Percentiles rank a stretch among this genome's conserved stretches.
phyloP scores from a whole-genome alignment of 2,797 vertebrate genomes.

The Melanotaenia trifasciata region DNA sequence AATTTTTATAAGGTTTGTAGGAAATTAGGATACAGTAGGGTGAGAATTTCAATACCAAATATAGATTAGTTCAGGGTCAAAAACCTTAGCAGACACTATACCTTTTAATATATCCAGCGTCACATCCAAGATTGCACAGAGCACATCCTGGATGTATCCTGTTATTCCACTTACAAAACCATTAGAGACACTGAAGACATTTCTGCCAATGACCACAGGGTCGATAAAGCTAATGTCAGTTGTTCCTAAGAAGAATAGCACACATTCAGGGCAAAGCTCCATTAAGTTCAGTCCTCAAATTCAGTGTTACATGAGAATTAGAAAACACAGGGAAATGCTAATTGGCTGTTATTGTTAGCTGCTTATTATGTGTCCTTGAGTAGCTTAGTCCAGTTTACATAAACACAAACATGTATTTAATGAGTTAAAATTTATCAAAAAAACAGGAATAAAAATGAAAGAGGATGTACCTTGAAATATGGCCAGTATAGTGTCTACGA shows the following conservation, averaged over 20 bases:
- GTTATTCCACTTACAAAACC: slow-evolving; percentile 54
- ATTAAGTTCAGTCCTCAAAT: slow-evolving; percentile 7
- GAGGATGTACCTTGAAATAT: slow-evolving; percentile 60
- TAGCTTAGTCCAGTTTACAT: not conserved
- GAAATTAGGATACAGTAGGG: not conserved
- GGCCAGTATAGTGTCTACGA: slow-evolving; percentile 59
- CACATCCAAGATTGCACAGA: slow-evolving; percentile 62
- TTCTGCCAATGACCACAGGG: slow-evolving; percentile 68
- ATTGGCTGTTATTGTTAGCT: not conserved
- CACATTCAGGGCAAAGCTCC: slow-evolving; percentile 6
- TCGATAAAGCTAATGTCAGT: slow-evolving; percentile 68
- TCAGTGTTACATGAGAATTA: not conserved
- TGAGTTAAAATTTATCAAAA: not conserved
- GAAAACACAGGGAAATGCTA: not conserved
- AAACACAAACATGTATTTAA: slow-evolving; percentile 1
- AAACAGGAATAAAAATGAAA: not conserved
- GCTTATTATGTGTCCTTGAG: not conserved
- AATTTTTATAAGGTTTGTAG: not conserved
- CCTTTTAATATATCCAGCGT: slow-evolving; percentile 67
- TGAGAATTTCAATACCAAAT: not conserved
- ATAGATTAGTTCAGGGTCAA: not conserved
- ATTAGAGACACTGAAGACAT: slow-evolving; percentile 56
- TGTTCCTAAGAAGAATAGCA: slow-evolving; percentile 55
- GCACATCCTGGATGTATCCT: slow-evolving; percentile 51
- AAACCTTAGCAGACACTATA: slow-evolving; percentile 26